phyloP scores from a whole-genome alignment of 2,113 vertebrate species.

The Clarias batrachus region DNA sequence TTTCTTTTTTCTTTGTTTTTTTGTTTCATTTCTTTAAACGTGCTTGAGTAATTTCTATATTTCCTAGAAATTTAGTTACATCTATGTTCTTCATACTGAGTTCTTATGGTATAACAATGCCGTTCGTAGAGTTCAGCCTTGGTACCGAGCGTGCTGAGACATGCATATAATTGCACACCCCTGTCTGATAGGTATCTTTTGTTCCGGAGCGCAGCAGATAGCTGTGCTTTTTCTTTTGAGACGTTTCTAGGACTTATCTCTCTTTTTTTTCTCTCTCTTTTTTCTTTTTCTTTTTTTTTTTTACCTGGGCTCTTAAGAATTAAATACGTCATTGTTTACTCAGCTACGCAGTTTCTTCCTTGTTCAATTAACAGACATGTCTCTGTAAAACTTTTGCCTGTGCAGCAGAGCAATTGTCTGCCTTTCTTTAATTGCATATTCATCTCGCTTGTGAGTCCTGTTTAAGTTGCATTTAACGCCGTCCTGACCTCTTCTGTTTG shows the following conservation, averaged over 20 bases:
- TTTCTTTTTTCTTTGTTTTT: background rate
- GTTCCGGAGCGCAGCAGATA: background rate
- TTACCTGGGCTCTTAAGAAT: background rate
- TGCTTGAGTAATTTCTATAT: background rate
- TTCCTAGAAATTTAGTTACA: background rate
- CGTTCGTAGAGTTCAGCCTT: constrained; percentile 30
- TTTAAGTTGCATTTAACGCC: background rate
- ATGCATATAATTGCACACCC: constrained; percentile 26
- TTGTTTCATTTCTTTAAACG: too few species aligned
- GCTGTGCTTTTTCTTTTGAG: background rate
- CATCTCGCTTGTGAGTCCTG: background rate
- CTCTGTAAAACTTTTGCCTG: background rate
- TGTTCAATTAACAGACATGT: background rate
- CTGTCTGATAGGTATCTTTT: constrained; percentile 25
- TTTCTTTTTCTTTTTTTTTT: background rate
- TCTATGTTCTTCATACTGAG: background rate
- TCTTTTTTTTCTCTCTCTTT: too few species aligned
- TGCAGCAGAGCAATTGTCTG: background rate
- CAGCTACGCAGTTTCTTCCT: background rate
- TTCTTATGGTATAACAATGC: constrained; percentile 20
- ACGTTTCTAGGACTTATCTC: constrained; percentile 18
- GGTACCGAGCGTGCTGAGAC: constrained; percentile 23
- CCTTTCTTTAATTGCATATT: background rate
- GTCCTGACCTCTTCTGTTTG: background rate
- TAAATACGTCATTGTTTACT: background rate